Evolutionary conservation across 2,888 invertebrate genomes (phyloP), one percentile per base, ranked within the genome.

Genomic region (Electrophaes corylata): DNA sequence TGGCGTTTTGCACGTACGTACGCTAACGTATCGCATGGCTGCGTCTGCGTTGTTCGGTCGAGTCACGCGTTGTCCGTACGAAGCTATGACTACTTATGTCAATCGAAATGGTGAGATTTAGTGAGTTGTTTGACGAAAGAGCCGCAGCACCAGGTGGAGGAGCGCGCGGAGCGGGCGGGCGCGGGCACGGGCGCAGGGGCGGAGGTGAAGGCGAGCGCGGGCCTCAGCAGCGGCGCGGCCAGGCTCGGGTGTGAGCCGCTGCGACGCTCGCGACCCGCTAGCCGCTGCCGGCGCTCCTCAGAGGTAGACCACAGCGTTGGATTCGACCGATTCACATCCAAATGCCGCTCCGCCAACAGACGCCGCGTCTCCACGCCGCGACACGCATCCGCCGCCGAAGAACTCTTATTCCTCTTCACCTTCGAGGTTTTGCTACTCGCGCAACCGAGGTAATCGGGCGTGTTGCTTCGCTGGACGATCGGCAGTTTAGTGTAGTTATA

Each of bases 71-170:
- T 51, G 51, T 16, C 44, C 51, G 48, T 31, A 43, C 16, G 37
- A 51, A 55, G 69, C 51, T 44, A 29, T 14, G 50, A 47, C 83
- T 83, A 84, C 76, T 81, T 77, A 70, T 84, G 85, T 89, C 92
- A 95, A 87, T 95, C 95, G 88, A 94, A 93, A 80, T 95, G 94
- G 80, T 96, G 95, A 52, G 95, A 94, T 86, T 95, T 95, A 72
- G 94, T 94, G 88, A 96, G 93, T 72, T 96, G 95, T 84, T 95
- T 94, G 81, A 96, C 95, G 88, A 96, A 95, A 70, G 94, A 94
- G 80, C 95, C 96, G 84, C 96, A 96, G 85, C 96, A 96, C 96
- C 96, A 96, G 23, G 94, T 94, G 66, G 94, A 93, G 60, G 94
- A 94, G 70, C 94, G 92, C 39, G 93, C 92, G 54, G 93, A 93